Evolutionary conservation across 2,113 vertebrate species (phyloP), one percentile per base, ranked within the genome.

Genomic region (Dicaeum eximium): DNA sequence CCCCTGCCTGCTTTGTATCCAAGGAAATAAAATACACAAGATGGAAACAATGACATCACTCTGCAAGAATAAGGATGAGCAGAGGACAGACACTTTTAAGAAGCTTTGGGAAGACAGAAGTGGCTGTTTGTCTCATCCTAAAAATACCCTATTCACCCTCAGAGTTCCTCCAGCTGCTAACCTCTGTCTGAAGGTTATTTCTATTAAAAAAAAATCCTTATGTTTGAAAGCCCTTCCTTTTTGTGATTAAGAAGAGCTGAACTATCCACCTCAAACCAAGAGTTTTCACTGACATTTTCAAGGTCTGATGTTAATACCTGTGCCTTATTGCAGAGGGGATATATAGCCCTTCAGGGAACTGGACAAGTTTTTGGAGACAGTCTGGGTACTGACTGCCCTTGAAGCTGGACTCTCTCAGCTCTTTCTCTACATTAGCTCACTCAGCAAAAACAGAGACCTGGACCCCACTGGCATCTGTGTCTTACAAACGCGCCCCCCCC

Each of bases 21-120:
- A 95, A 84, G 97, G 97, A 95, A 94, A 96, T 80, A 79, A 95
- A 93, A 94, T 56, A 96, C 66, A 97, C 96, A 96, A 80, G 70
- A 87, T 0, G 7, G 81, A 97, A 97, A 97, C 95, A 97, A 92
- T 96, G 66, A 97, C 91, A 90, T 97, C 97, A 94, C 27, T 62
- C 83, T 10, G 31, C 3, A 15, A 86, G 72, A 88, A 86, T 15
- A 20, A 84, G 62, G 77, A 92, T 40, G 70, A 83, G 47, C 53
- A 88, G 6, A 15, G 35, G 65, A 79, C 56, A 54, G 37, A 37
- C n/a, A 18, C 35, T 84, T 82, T 51, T 24, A 69, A 74, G 79
- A 89, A 83, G 40, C 4, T 18, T 16, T 33, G 42, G 66, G 85
- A 94, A 88, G 88, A 85, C 51, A 67, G 54, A 89, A 86, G 38